Base-by-base conservation (phyloP, 2,113 vertebrate species). In the Coracopsis vasa region DNA sequence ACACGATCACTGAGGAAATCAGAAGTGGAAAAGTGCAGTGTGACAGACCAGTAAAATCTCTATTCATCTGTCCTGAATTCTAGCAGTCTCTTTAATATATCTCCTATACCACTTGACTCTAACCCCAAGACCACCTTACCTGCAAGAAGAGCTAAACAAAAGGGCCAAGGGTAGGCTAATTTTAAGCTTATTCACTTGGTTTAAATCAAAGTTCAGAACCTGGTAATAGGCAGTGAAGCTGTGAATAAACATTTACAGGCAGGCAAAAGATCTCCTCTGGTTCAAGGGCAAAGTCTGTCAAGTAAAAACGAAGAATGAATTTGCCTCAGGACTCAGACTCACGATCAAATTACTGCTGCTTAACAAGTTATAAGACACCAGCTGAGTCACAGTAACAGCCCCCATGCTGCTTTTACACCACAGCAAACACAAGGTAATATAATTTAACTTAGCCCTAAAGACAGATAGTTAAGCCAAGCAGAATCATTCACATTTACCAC, bases 331-430 rank as follows among this genome's bases (percentile, higher is more conserved):
- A 95, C 60, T 65, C 53, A 80, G 79, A 80, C 10, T 1, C 15
- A 11, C 0, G 0, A 94, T 94, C 67, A 91, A 86, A 94, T 95
- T 88, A 94, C 53, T 94, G 80, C 75, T 94, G 88, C 72, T 84
- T 94, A 94, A 84, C 83, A 95, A 86, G 86, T 96, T 95, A 17
- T 11, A 91, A 86, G 91, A 91, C 83, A 94, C 72, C 83, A 94
- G 54, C 86, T 92, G 88, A 94, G 92, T 37, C 69, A 62, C 62
- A 53, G 64, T 31, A 86, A 56, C 64, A 86, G 50, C n/a, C 45
- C 60, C 50, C 23, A 60, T 78, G 50, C 75, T 84, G 77, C 64
- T 93, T 48, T 73, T 53, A 66, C 72, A 44, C 77, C 70, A 83
- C 58, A 50, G 37, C 37, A 92, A 88, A 58, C 48, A 17, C 41